A percentile compares a stretch with the other conserved stretches of the same genome.
phyloP scores from a whole-genome alignment of 2,888 invertebrate genomes.

The Miltochrista miniata region DNA sequence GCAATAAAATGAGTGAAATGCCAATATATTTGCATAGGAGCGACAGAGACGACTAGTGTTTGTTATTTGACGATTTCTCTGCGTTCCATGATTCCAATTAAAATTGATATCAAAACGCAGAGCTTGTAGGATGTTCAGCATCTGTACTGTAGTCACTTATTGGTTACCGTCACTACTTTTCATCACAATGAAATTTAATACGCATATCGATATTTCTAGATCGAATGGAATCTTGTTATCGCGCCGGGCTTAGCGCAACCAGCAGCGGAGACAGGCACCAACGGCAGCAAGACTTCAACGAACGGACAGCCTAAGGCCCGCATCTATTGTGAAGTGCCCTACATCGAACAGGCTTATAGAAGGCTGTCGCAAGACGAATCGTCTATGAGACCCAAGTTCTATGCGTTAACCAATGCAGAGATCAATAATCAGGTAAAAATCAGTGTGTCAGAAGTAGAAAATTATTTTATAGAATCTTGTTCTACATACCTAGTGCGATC shows the following conservation, averaged over 20 bases:
- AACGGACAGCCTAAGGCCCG: slow-evolving; percentile 67
- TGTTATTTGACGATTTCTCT: too few relatives aligned
- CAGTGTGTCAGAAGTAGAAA: too few relatives aligned
- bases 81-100: too few relatives aligned
- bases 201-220: slow-evolving; percentile 44
- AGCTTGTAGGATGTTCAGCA: too few relatives aligned
- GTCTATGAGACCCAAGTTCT: slow-evolving; percentile 95
- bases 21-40: too few relatives aligned
- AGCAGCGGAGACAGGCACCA: slow-evolving; percentile 49
- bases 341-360: slow-evolving; percentile 72
- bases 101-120: too few relatives aligned
- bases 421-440: slow-evolving; percentile 79
- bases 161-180: not conserved
- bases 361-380: slow-evolving; percentile 81
- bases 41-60: too few relatives aligned
- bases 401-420: slow-evolving; percentile 92
- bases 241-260: slow-evolving; percentile 73
- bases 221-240: slow-evolving; percentile 79
- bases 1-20: too few relatives aligned
- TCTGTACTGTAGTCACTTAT: not conserved
- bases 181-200: not conserved
- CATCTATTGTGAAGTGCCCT: slow-evolving; percentile 76
- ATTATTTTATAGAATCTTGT: too few relatives aligned
- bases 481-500: too few relatives aligned
- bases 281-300: slow-evolving; percentile 54